Conservation (phyloP, 2,797 vertebrate genomes). For the Darevskia mixta region DNA sequence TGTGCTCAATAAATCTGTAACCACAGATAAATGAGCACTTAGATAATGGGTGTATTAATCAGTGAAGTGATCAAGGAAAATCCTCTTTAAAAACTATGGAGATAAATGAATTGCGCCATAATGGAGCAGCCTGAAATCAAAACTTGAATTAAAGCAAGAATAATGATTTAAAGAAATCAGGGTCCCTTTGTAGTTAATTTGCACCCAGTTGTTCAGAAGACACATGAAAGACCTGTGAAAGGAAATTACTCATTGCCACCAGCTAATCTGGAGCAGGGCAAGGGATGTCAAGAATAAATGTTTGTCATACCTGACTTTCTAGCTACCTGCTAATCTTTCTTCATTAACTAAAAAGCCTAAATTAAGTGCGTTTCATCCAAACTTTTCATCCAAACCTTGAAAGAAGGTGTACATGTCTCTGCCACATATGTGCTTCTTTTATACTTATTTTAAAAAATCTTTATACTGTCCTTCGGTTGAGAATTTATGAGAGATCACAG, state of each 20-base stretch:
- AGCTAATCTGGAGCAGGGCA: constrained; percentile 19
- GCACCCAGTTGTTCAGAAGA: constrained; percentile 36
- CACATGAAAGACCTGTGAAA: constrained; percentile 41
- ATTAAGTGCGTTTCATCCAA: constrained; percentile 57
- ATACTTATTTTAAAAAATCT: background rate
- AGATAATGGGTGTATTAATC: constrained; percentile 28
- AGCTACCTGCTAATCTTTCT: constrained; percentile 42
- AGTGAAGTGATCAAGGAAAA: constrained; percentile 29
- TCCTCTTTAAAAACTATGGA: background rate
- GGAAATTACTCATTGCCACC: constrained; percentile 45
- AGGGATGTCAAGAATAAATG: constrained; percentile 55
- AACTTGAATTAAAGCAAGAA: constrained; percentile 30
- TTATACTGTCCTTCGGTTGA: background rate
- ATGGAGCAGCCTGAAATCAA: constrained; percentile 22
- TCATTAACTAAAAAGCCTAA: constrained; percentile 55
- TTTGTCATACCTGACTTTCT: background rate
- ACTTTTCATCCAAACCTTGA: constrained; percentile 44
- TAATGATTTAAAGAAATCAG: background rate
- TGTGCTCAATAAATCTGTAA: background rate
- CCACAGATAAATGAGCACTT: background rate
- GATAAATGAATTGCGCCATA: constrained; percentile 13
- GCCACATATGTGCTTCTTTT: background rate
- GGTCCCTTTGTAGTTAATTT: constrained; percentile 34
- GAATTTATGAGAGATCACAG: background rate
- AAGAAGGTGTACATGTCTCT: background rate